Evolutionary conservation across 2,888 invertebrate species (phyloP).

Genomic region (Mesorhabditis sp.): DNA sequence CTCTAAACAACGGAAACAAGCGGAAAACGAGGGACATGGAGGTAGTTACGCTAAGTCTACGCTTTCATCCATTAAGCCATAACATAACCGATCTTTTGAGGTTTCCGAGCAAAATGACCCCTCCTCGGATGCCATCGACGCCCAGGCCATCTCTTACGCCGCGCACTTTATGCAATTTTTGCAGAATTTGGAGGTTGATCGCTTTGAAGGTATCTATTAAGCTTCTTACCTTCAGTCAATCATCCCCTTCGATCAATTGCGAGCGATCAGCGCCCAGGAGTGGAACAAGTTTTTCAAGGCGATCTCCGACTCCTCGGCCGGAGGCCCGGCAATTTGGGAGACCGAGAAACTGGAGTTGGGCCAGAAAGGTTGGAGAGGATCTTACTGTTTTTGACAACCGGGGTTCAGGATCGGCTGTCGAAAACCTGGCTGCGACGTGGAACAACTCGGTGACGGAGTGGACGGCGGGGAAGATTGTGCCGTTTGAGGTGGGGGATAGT

Average conservation of each 20-base stretch:
- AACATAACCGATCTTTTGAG: not conserved
- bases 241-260: not conserved
- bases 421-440: not conserved
- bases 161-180: not conserved
- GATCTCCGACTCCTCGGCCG: not conserved
- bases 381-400: too few species aligned
- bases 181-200: not conserved
- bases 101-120: not conserved
- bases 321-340: not conserved
- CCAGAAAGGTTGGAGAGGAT: too few species aligned
- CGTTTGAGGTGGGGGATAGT: not conserved
- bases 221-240: not conserved
- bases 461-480: not conserved
- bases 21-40: too few species aligned
- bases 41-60: too few species aligned
- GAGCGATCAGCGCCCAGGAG: not conserved
- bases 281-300: constrained; percentile 1
- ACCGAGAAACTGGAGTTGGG: not conserved
- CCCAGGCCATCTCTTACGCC: not conserved
- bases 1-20: too few species aligned
- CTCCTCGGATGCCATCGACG: not conserved
- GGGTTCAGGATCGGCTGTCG: too few species aligned
- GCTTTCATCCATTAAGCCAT: too few species aligned
- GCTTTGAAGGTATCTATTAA: too few species aligned
- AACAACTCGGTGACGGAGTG: constrained; percentile 3